Evolutionary conservation across 2,113 vertebrate species (phyloP).

Genomic region (Scomber scombrus): DNA sequence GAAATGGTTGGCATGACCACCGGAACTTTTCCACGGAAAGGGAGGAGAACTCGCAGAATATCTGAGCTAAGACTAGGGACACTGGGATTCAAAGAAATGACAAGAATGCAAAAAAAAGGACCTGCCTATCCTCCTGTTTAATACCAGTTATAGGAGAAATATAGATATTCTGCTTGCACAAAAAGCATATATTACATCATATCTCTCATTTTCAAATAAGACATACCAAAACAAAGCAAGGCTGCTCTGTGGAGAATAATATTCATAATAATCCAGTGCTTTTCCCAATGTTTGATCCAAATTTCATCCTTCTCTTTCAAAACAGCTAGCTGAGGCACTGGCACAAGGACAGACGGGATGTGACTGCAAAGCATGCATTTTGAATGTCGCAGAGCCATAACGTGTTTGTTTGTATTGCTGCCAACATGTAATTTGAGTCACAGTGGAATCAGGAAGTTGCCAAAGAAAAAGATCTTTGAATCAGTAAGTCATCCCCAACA

Average conservation of each 20-base stretch:
- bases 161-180: neutral
- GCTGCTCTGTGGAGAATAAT: neutral
- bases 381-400: neutral
- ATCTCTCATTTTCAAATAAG: constrained; percentile 7
- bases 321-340: neutral
- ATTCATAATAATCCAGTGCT: neutral
- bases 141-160: constrained; percentile 16
- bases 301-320: constrained; percentile 1
- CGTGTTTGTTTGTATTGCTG: constrained; percentile 30
- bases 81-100: constrained; percentile 75
- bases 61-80: constrained; percentile 67
- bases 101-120: constrained; percentile 72
- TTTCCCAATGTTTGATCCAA: neutral
- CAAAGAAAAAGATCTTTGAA: neutral
- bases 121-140: constrained; percentile 32
- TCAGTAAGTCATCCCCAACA: constrained; percentile 14
- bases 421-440: constrained; percentile 24
- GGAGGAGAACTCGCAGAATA: constrained; percentile 73
- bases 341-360: neutral
- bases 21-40: constrained; percentile 75
- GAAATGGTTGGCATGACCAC: constrained; percentile 74
- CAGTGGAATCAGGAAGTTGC: constrained; percentile 29
- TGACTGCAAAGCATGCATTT: constrained; percentile 15
- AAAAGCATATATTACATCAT: constrained; percentile 1
- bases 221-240: constrained; percentile 18